Conservation (phyloP, 1,140 invertebrate genomes). For the Trissolcus basalis region DNA sequence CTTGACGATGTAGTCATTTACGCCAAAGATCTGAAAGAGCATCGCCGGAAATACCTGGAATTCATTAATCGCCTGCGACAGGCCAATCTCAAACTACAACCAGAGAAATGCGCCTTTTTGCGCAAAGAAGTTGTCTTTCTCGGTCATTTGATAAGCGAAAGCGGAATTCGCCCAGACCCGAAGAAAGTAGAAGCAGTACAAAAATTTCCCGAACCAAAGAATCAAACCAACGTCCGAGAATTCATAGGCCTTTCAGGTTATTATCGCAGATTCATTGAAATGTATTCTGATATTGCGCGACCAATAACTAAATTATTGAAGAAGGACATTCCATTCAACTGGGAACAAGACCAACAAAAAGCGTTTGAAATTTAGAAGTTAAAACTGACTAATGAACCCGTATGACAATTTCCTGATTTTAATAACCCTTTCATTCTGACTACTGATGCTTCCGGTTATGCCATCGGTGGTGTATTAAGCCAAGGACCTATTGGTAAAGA, state of each 20-base stretch:
- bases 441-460: too few species aligned
- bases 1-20: constrained; percentile 70
- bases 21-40: constrained; percentile 15
- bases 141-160: constrained; percentile 52
- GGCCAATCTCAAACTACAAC: constrained; percentile 13
- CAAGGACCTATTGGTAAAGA: too few species aligned
- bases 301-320: too few species aligned
- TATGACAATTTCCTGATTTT: too few species aligned
- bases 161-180: constrained; percentile 50
- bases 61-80: constrained; percentile 3
- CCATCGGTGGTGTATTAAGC: too few species aligned
- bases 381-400: too few species aligned
- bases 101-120: constrained; percentile 11
- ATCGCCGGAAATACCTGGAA: constrained; percentile 1
- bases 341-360: too few species aligned
- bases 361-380: too few species aligned
- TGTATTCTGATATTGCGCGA: too few species aligned
- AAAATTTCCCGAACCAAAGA: constrained; percentile 30
- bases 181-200: constrained; percentile 35
- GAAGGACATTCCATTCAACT: too few species aligned
- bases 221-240: constrained; percentile 34
- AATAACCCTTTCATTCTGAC: too few species aligned
- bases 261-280: constrained; percentile 30
- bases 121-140: constrained; percentile 55
- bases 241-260: constrained; percentile 50